Base-by-base conservation (phyloP, 2,797 vertebrate genomes). In the Acanthornis magna region DNA sequence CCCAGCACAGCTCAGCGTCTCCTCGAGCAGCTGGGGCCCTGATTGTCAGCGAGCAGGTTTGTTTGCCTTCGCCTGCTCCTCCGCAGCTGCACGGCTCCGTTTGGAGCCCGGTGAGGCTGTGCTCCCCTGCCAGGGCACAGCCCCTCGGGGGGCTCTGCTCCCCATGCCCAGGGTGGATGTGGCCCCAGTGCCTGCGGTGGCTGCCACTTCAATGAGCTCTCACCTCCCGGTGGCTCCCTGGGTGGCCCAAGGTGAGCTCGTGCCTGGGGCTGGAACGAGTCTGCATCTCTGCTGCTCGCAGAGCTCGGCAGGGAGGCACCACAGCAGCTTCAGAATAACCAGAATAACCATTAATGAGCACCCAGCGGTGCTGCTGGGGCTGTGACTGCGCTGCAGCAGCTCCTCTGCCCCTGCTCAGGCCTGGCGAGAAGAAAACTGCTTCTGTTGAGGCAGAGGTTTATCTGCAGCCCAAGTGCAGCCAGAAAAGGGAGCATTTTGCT, bases 401-500 rank as follows among this genome's bases (percentile, higher is more conserved):
- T 85, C 38, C 47, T 68, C 50, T 25, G 7, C 10, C 20, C 1
- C 1, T 11, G 11, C 23, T 43, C 78, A 29, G 74, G 67, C 61
- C 36, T 67, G 42, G 19, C 27, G 40, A 81, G 17, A 55, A 34
- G 40, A 63, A 47, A 89, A 3, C 12, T 19, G 43, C 61, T n/a
- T 54, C 20, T 79, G 32, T 26, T 8, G 47, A 73, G 71, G 38
- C 54, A 34, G 50, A 71, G 21, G 22, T 54, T 89, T 45, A 27
- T 82, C 57, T 70, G 42, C 54, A 68, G 34, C 54, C 40, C 20
- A 85, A 87, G 22, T 3, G 7, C 65, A 81, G 36, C 45, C 84
- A 67, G 58, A 34, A 91, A 68, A 89, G 65, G 42, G 34, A 92
- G n/a, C 50, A 40, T 93, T 95, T 81, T 78, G 32, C 58, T 95